Evolutionary conservation across 2,888 invertebrate species (phyloP), one percentile per base, ranked within the genome.

Genomic region (Fissipunctia ypsillon): DNA sequence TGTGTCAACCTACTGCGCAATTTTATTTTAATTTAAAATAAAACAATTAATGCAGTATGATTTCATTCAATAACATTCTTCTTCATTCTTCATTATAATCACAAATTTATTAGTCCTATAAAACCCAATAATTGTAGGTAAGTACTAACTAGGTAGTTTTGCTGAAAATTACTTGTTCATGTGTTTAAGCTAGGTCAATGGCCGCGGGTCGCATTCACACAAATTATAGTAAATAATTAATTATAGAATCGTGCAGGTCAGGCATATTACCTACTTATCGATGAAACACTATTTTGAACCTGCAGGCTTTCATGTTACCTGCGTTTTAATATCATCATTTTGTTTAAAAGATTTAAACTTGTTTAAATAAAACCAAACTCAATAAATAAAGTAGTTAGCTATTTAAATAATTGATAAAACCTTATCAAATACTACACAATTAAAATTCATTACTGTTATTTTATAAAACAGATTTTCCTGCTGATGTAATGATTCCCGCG

Each of bases 121-220:
- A 28, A 35, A 41, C 25, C 10, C 1, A 9, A 54, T 14, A 45
- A n/a, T 68, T 35, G 6, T 35, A 6, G 25, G 10, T 22, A 50
- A 25, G 19, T 19, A 28, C 5, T 31, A 16, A 3, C 3, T 19
- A 28, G 2, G 5, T 25, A 54, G 28, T 38, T 75, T 50, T 35
- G 16, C 35, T 63, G 31, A 52, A 41, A 75, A 73, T 66, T 56
- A 48, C 22, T 31, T 69, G 68, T 22, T 64, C 65, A 50, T 57
- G n/a, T 64, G 38, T 19, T 68, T 48, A 57, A 38, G 28, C 4
- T 35, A 50, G 80, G 75, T 85, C 85, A 76, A 38, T 60, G 76
- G 9, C 75, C 78, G 57, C 69, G 45, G 54, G 61, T 67, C 19
- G 14, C 50, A 75, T 73, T 75, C 64, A 61, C 41, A 66, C 43